Evolutionary conservation across 2,113 vertebrate species (phyloP).

Genomic region (Ciconia boyciana): DNA sequence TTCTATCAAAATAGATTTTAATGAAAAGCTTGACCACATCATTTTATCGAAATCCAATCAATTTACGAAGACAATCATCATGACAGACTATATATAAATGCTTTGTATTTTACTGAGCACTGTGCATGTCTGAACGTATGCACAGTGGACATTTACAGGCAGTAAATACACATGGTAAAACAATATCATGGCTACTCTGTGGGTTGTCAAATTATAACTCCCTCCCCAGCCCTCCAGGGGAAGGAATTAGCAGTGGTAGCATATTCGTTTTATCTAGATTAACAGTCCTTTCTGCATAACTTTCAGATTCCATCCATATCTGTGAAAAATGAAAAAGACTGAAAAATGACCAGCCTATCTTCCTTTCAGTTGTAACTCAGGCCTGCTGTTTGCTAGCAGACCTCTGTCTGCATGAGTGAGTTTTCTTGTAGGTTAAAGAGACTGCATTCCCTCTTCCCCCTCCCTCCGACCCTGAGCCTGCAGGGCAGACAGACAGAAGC

Average conservation of each 20-base stretch:
- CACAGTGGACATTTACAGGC: background rate
- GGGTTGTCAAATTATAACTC: conserved; percentile 11
- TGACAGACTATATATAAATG: background rate
- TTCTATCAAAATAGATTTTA: background rate
- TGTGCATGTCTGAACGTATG: background rate
- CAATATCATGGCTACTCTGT: background rate
- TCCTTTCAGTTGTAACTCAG: conserved; percentile 7
- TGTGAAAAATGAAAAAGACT: conserved; percentile 21
- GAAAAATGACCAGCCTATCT: conserved; percentile 31
- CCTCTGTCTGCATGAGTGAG: conserved; percentile 66
- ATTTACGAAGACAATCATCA: background rate
- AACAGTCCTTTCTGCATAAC: conserved; percentile 9
- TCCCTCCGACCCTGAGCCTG: conserved; percentile 63
- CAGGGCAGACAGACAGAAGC: conserved; percentile 75
- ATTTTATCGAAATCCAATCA: background rate
- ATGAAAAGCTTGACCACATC: conserved; percentile 7
- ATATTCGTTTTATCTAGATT: conserved; percentile 15
- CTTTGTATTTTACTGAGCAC: background rate
- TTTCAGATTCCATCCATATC: conserved; percentile 3
- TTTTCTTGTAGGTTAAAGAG: conserved; percentile 70
- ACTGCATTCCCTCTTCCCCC: conserved; percentile 50
- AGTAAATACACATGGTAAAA: background rate
- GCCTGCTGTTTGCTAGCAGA: conserved; percentile 51
- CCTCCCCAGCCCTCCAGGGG: background rate
- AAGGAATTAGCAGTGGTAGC: conserved; percentile 16